Evolutionary conservation across 2,113 vertebrate genomes (phyloP), one percentile per base, ranked within the genome.

Genomic region (Microcebus lehilahytsara): DNA sequence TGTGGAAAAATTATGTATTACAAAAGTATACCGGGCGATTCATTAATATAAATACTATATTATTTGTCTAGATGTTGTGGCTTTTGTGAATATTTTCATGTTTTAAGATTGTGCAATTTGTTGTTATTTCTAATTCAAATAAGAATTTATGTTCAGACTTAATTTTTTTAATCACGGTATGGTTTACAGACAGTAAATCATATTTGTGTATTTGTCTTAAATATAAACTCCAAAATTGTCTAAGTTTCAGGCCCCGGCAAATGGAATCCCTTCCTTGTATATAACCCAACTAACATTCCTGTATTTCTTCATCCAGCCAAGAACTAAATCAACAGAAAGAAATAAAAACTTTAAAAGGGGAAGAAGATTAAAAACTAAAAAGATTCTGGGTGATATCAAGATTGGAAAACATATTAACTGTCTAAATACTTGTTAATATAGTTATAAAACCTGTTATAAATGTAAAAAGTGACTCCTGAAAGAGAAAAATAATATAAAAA

Each of bases 281-380:
- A 56, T 6, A 42, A 72, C 3, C 4, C n/a, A 95, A 19, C 8
- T 51, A 64, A 30, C 32, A n/a, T 90, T 85, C 10, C 23, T 84
- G 0, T 75, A 74, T 86, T 66, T 95, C n/a, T 88, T 64, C 49
- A 85, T 93, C 17, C 4, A 85, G 22, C 60, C 69, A 91, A 79
- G 34, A 95, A 84, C 91, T 90, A 69, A 81, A 30, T 81, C 40
- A 64, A 40, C 19, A 64, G 49, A 93, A 67, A 25, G 13, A 87
- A 64, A n/a, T 46, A 69, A 40, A 96, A 93, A 20, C 27, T 64
- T 93, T 72, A 58, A 72, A 42, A 10, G 14, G 12, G 11, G 10
- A 89, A 40, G 20, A 56, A 40, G 20, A 56, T 66, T 67, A 92
- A 95, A 75, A 96, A 78, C 62, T 85, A 16, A 75, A 96, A 84